A percentile compares a stretch with the other conserved stretches of the same genome.
Evolutionary conservation across 92 coral and sea anemone species (phyloP).

Genomic region (Parazoanthus swiftii): DNA sequence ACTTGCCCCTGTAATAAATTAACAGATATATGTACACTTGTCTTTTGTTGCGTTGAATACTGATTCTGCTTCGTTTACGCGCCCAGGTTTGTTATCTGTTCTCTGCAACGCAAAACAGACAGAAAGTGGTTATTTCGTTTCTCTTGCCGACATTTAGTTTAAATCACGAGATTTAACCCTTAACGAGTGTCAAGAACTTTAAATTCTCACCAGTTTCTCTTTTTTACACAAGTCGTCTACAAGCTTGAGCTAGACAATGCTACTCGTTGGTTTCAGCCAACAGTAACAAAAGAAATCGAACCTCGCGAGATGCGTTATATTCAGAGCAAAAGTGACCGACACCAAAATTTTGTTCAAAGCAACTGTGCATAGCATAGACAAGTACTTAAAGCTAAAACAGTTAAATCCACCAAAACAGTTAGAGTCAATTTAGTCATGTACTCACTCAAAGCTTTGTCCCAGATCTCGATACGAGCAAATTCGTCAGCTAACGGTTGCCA

Average conservation of each 20-base stretch:
- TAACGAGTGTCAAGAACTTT: background rate
- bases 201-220: background rate
- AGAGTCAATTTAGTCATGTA: background rate
- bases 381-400: too few species aligned
- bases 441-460: constrained; percentile 85
- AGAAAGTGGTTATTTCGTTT: background rate
- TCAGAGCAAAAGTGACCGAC: background rate
- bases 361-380: background rate
- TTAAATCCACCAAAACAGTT: background rate
- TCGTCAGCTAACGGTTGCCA: constrained; percentile 75
- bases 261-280: background rate
- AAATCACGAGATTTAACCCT: background rate
- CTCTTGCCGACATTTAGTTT: background rate
- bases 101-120: background rate
- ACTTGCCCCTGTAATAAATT: too few species aligned
- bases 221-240: background rate
- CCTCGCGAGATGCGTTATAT: background rate
- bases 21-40: background rate
- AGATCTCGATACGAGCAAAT: constrained; percentile 80
- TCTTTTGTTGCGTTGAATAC: background rate
- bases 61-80: background rate
- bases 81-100: background rate
- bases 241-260: background rate
- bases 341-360: background rate
- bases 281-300: background rate